Conservation (phyloP, 2,113 vertebrate genomes). For the Campylorhamphus procurvoides region DNA sequence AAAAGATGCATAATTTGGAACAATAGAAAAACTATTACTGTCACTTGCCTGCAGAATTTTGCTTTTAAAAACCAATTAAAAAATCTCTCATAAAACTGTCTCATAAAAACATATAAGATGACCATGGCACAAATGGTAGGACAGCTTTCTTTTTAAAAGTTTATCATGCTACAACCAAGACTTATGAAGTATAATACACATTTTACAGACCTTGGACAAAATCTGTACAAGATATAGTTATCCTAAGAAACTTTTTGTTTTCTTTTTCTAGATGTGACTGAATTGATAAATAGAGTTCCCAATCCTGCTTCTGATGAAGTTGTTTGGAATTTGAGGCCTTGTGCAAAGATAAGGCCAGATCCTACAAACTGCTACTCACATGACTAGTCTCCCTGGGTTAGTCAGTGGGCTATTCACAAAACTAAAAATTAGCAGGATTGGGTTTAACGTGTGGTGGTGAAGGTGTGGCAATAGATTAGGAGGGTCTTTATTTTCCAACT, state of each 20-base stretch:
- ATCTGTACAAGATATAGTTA: not conserved
- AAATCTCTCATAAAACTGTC: not conserved
- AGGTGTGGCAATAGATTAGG: conserved; percentile 32
- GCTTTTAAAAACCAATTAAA: not conserved
- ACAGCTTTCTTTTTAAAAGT: conserved; percentile 30
- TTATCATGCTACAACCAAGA: conserved; percentile 37
- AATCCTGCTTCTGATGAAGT: conserved; percentile 31
- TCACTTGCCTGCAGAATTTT: conserved; percentile 23
- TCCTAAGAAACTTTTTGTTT: not conserved
- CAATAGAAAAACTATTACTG: not conserved
- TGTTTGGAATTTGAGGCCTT: conserved; percentile 33
- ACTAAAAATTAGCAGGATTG: conserved; percentile 33
- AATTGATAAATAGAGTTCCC: conserved; percentile 47
- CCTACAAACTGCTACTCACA: not conserved
- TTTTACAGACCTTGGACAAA: conserved; percentile 26
- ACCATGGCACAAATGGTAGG: conserved; percentile 52
- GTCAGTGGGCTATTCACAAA: not conserved
- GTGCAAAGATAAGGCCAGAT: not conserved
- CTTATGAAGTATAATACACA: not conserved
- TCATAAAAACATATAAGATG: conserved; percentile 40
- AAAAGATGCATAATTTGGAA: conserved; percentile 52
- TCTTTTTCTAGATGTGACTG: conserved; percentile 59
- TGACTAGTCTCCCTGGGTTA: not conserved
- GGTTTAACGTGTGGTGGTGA: conserved; percentile 35
- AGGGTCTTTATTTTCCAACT: conserved; percentile 40